phyloP scores from a whole-genome alignment of 92 coral and sea anemone species.

The Umimayanthus chanpuru region DNA sequence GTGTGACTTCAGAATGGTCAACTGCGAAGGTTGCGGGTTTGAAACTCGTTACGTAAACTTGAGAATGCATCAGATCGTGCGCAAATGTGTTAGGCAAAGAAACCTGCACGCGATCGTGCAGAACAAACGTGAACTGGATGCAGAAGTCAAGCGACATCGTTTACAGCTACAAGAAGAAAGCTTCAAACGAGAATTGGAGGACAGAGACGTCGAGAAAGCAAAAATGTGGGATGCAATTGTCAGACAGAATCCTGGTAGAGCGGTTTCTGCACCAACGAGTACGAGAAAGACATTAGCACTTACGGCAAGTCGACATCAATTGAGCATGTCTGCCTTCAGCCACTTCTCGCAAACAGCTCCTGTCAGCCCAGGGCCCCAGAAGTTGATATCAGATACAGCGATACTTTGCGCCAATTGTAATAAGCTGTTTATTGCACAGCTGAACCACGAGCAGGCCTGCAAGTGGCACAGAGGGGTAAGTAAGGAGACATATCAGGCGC shows the following conservation, averaged over 20 bases:
- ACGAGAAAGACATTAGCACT: slow-evolving; percentile 9
- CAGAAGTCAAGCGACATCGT: slow-evolving; percentile 73
- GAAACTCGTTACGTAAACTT: slow-evolving; percentile 71
- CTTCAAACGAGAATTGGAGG: slow-evolving; percentile 74
- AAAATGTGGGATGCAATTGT: slow-evolving; percentile 77
- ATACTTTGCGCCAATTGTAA: slow-evolving; percentile 75
- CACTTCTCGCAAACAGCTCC: slow-evolving; percentile 56
- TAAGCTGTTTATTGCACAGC: slow-evolving; percentile 61
- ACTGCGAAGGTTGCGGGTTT: slow-evolving; percentile 88
- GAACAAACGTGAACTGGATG: slow-evolving; percentile 81
- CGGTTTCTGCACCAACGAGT: slow-evolving; percentile 33
- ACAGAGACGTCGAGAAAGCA: slow-evolving; percentile 75
- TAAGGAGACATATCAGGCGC: background rate
- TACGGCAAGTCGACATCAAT: slow-evolving; percentile 13
- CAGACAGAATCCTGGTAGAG: slow-evolving; percentile 60
- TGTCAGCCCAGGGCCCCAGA: slow-evolving; percentile 16
- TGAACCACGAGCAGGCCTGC: slow-evolving; percentile 81
- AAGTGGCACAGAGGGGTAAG: slow-evolving; percentile 96
- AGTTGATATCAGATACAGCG: slow-evolving; percentile 9
- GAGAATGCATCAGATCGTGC: slow-evolving; percentile 88
- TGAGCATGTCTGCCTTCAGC: slow-evolving; percentile 45
- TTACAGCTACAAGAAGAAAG: slow-evolving; percentile 71
- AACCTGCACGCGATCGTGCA: slow-evolving; percentile 85
- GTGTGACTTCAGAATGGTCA: slow-evolving; percentile 74
- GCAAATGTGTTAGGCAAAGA: slow-evolving; percentile 72